Conservation (phyloP, 2,888 invertebrate species). For the Trachelus troglodyta region DNA sequence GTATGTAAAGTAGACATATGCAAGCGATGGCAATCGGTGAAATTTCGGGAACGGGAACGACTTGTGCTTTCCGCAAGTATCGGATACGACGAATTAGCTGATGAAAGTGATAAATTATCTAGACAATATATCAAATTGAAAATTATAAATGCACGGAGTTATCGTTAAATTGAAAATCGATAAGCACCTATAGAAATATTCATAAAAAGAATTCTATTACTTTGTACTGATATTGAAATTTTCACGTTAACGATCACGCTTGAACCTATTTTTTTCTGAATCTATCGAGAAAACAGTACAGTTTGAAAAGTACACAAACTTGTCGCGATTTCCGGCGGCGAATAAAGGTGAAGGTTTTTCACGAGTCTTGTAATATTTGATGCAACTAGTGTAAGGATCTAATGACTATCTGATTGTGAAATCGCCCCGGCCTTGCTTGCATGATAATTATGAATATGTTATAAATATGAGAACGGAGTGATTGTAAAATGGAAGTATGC, state of each 20-base stretch:
- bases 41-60: background rate
- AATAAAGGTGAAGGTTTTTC: slow-evolving; percentile 21
- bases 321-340: slow-evolving; percentile 15
- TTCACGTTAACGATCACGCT: background rate
- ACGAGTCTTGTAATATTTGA: slow-evolving; percentile 10
- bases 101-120: background rate
- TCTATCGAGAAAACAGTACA: background rate
- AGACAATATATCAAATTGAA: background rate
- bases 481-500: slow-evolving; percentile 47
- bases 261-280: background rate
- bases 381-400: slow-evolving; percentile 12
- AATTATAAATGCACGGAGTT: background rate
- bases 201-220: background rate
- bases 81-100: background rate
- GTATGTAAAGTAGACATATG: background rate
- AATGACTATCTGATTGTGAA: slow-evolving; percentile 50
- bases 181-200: background rate
- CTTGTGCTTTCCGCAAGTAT: background rate
- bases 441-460: slow-evolving; percentile 64
- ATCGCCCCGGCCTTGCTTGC: slow-evolving; percentile 59
- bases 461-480: slow-evolving; percentile 60
- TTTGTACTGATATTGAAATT: background rate
- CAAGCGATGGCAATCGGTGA: background rate
- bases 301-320: background rate
- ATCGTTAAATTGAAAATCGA: too few species aligned